A percentile compares a stretch with the other conserved stretches of the same genome.
These are phyloP conservation scores for Paralvinella palmiformis DNA, from an alignment of 1,140 invertebrate genomes.

Conservation along the genomic window DNA sequence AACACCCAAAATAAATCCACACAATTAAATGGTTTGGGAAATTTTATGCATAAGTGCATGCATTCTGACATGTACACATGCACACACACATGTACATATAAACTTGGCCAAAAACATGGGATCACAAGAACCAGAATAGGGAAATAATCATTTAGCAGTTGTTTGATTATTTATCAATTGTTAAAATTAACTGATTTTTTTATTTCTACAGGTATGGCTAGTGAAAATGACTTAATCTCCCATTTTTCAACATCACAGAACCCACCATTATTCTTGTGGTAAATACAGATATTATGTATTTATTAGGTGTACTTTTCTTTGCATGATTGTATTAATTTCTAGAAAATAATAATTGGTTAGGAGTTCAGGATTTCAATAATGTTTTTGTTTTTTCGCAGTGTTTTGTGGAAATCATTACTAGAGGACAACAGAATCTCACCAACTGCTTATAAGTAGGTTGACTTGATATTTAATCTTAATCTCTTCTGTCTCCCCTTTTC, in stretches of 20 bases:
- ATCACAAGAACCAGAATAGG: too few species aligned
- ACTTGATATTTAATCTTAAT: too few species aligned
- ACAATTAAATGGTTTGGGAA: too few species aligned
- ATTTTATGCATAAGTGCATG: too few species aligned
- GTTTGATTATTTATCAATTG: too few species aligned
- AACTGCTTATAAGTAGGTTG: constrained; percentile 82
- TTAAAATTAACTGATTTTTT: not conserved
- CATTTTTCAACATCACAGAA: constrained; percentile 78
- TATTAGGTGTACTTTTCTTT: constrained; percentile 4
- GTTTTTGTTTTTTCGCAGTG: constrained; percentile 52
- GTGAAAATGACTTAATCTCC: constrained; percentile 90
- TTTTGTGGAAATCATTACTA: constrained; percentile 93
- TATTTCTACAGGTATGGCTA: constrained; percentile 67
- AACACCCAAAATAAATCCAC: too few species aligned
- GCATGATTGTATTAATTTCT: not conserved
- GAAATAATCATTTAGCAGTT: too few species aligned
- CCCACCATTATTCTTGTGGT: constrained; percentile 70
- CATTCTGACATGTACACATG: too few species aligned
- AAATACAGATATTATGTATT: constrained; percentile 9
- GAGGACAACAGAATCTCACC: constrained; percentile 88
- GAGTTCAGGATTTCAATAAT: not conserved
- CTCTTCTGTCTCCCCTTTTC: too few species aligned
- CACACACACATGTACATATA: too few species aligned
- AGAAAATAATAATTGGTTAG: not conserved
- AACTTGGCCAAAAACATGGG: too few species aligned